Evolutionary conservation across 2,113 vertebrate species (phyloP).

Genomic region (Sclerurus mexicanus): DNA sequence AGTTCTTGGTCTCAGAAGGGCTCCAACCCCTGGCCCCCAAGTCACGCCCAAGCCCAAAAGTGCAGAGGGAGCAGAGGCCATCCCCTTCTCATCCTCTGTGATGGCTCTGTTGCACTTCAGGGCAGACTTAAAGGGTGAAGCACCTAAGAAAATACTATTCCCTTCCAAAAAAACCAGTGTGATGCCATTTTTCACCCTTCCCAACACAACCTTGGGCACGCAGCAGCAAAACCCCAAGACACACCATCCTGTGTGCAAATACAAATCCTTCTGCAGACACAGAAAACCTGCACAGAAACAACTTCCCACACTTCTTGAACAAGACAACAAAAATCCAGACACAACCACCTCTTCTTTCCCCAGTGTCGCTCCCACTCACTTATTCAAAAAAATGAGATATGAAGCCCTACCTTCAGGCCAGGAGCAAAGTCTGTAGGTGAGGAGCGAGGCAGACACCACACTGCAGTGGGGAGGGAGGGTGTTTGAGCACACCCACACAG

Average conservation of each 20-base stretch:
- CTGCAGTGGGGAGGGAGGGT: rapidly evolving
- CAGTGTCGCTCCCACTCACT: rapidly evolving
- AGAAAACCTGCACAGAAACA: background rate
- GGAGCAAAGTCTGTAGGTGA: rapidly evolving
- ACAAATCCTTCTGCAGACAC: background rate
- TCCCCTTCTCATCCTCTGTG: background rate
- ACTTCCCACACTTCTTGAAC: background rate
- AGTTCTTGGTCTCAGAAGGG: background rate
- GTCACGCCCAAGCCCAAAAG: rapidly evolving
- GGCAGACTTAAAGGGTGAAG: background rate
- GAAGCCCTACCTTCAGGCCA: background rate
- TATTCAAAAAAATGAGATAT: rapidly evolving
- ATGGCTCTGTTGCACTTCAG: background rate
- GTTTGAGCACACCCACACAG: background rate
- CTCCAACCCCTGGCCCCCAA: background rate
- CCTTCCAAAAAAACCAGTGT: background rate
- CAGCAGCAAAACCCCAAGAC: background rate
- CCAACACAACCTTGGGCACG: rapidly evolving
- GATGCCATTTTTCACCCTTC: background rate
- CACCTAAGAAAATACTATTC: rapidly evolving
- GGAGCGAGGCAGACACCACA: rapidly evolving
- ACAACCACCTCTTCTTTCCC: background rate
- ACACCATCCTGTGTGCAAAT: rapidly evolving
- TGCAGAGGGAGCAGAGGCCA: rapidly evolving
- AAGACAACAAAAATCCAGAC: background rate